These are phyloP conservation scores for Torymus texanus DNA, from an alignment of 2,888 invertebrate genomes.

Conservation along the genomic window DNA sequence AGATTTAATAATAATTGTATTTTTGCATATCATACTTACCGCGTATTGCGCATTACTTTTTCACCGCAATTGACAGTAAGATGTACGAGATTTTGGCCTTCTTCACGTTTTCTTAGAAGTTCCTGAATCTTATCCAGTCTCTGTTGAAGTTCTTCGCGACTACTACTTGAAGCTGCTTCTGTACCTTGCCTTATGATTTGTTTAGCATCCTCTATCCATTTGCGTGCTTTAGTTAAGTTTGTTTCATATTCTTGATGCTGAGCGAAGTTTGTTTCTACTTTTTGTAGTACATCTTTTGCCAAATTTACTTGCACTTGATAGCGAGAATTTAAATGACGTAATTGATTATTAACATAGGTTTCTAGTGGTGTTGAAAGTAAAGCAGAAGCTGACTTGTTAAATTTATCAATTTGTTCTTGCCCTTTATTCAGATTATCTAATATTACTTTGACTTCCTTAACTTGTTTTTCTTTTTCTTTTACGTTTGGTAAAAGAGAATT, in stretches of 20 bases:
- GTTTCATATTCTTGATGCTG: constrained; percentile 89
- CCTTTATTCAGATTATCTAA: constrained; percentile 85
- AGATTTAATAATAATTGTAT: too few relatives aligned
- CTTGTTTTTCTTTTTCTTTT: constrained; percentile 90
- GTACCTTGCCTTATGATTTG: constrained; percentile 88
- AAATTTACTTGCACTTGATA: constrained; percentile 92
- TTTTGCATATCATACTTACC: constrained; percentile 24
- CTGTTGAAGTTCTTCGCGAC: constrained; percentile 88
- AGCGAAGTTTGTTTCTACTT: constrained; percentile 91
- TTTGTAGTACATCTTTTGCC: constrained; percentile 91
- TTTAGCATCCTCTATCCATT: constrained; percentile 92
- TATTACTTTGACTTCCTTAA: constrained; percentile 86
- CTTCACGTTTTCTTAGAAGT: constrained; percentile 87
- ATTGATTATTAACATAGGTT: constrained; percentile 90
- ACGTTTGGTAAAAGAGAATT: constrained; percentile 87
- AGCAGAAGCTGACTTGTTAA: constrained; percentile 86
- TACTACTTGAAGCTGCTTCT: constrained; percentile 86
- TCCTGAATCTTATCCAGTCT: constrained; percentile 88
- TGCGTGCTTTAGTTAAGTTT: constrained; percentile 85
- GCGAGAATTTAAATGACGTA: constrained; percentile 89
- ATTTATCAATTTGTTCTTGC: constrained; percentile 87
- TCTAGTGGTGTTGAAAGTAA: constrained; percentile 89
- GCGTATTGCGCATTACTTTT: constrained; percentile 89
- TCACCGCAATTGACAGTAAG: constrained; percentile 92
- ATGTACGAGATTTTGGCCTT: constrained; percentile 91